Evolutionary conservation across 1,140 invertebrate genomes (phyloP), one percentile per base, ranked within the genome.

Genomic region (Drosophila kanapiae): DNA sequence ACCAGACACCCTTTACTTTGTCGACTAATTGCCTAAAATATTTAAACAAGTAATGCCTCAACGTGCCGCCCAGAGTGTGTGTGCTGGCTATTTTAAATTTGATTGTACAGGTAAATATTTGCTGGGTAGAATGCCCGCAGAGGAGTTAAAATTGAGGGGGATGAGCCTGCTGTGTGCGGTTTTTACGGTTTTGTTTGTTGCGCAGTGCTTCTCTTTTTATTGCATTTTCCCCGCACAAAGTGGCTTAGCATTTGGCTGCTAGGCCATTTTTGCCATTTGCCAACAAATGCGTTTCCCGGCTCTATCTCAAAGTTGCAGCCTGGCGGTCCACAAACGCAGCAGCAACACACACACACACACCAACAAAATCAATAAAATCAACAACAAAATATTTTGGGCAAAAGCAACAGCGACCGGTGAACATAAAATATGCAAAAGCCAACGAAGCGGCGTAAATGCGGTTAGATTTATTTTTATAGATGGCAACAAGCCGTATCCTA

Each of bases 1-100:
- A 49, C 7, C n/a, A 29, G 49, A 60, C 38, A 49, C 60, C 69
- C 45, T 35, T 35, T 69, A 63, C 53, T 48, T 49, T 64, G 69
- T 81, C 60, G 72, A 67, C 84, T 88, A 88, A 88, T 88, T 88
- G 84, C 84, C 84, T 90, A 90, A 88, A 85, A 88, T 88, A 88
- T 88, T 88, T 90, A 88, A 90, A 79, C 81, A 58, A 53, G 58
- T 90, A 90, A 88, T 85, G 71, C 78, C 75, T 75, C 40, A 59
- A 56, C 51, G 58, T 68, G 61, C 51, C 62, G 27, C 64, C 37
- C n/a, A 8, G 8, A 11, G 49, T 61, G 53, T 74, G 48, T 70
- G 48, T 70, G 60, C 23, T 62, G 60, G 63, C 78, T 80, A 59
- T 84, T 87, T 90, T 81, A 90, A 90, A 88, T 88, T 88, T 88